Evolutionary conservation across 2,888 invertebrate genomes (phyloP).

Genomic region (Charanyca ferruginea): DNA sequence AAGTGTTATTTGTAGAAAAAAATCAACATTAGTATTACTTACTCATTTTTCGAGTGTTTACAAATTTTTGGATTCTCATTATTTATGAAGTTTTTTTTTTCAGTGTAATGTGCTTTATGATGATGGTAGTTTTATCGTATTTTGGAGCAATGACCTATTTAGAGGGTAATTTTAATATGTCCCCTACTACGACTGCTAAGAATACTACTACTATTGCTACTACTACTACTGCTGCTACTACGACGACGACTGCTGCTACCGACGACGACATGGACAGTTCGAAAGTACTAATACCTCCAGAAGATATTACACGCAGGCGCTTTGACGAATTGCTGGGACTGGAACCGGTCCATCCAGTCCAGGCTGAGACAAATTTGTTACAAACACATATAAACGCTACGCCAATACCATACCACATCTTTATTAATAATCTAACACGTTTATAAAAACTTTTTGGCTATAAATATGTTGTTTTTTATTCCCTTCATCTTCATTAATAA

Average conservation of each 20-base stretch:
- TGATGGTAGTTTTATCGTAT: slow-evolving; percentile 19
- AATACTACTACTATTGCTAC: too few relatives aligned
- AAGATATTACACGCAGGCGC: too few relatives aligned
- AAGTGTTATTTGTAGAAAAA: too few relatives aligned
- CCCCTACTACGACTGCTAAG: background rate
- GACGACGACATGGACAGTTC: background rate
- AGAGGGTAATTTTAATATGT: background rate
- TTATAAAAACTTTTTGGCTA: slow-evolving; percentile 3
- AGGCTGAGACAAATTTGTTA: background rate
- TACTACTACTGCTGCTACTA: too few relatives aligned
- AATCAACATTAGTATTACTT: too few relatives aligned
- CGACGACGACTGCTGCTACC: background rate
- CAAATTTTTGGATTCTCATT: background rate
- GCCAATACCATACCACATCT: background rate
- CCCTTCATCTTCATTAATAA: background rate
- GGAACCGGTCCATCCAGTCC: background rate
- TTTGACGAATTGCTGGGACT: too few relatives aligned
- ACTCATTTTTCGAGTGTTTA: too few relatives aligned
- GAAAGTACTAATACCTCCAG: too few relatives aligned
- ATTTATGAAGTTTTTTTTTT: slow-evolving; percentile 10
- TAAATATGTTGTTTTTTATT: slow-evolving; percentile 8
- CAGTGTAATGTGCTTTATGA: slow-evolving; percentile 24
- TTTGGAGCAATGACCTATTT: slow-evolving; percentile 13
- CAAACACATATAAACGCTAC: too few relatives aligned
- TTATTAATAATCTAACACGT: slow-evolving; percentile 8